phyloP scores from a whole-genome alignment of 2,888 invertebrate genomes.

The Eubasilissa splendida region DNA sequence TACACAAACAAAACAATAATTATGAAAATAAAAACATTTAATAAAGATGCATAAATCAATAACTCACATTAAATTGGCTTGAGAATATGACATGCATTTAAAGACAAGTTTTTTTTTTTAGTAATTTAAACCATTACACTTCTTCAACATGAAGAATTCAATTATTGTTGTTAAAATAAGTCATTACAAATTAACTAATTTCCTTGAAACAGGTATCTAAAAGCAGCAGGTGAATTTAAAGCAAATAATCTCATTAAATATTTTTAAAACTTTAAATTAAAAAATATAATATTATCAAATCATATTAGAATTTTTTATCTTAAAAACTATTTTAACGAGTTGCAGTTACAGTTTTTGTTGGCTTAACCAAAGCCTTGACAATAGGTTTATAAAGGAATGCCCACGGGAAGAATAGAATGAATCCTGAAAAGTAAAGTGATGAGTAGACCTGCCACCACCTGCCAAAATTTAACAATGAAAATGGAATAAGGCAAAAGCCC shows the following conservation, averaged over 20 bases:
- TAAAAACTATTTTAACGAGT: not conserved
- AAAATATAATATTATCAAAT: too few species aligned
- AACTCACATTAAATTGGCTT: conserved; percentile 2
- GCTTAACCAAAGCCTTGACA: conserved; percentile 54
- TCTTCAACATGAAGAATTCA: too few species aligned
- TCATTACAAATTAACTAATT: too few species aligned
- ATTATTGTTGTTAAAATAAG: too few species aligned
- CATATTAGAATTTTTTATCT: not conserved
- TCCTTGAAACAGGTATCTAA: too few species aligned
- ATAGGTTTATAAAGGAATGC: conserved; percentile 73
- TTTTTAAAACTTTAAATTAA: too few species aligned
- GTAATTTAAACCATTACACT: too few species aligned
- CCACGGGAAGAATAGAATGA: conserved; percentile 79
- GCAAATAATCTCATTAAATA: too few species aligned
- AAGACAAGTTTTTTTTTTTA: too few species aligned
- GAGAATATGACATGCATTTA: not conserved
- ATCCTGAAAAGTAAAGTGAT: conserved; percentile 80
- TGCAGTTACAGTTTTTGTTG: conserved; percentile 40
- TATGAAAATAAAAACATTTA: too few species aligned
- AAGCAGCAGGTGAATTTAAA: too few species aligned
- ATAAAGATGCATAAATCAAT: not conserved
- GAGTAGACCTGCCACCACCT: conserved; percentile 79
- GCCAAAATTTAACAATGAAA: conserved; percentile 79
- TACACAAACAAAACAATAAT: too few species aligned
- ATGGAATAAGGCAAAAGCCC: conserved; percentile 87